Conservation (phyloP, 2,797 vertebrate species). For the Typhlichthys eigenmanni region DNA sequence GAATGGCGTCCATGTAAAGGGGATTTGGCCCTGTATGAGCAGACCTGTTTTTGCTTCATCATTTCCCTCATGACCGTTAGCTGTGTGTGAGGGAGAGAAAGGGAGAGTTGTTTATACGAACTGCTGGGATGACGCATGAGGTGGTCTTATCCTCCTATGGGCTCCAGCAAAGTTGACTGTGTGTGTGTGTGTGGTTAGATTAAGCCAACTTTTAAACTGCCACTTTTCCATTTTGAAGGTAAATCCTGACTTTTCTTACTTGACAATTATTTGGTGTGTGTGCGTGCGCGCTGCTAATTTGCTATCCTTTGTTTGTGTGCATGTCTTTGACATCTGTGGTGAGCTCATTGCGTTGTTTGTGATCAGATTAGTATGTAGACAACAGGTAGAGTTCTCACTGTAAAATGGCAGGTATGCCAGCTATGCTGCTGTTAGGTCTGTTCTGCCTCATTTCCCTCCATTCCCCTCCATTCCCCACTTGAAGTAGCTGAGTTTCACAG, state of each 20-base stretch:
- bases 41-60: slow-evolving; percentile 26
- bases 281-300: too few species aligned
- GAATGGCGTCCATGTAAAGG: background rate
- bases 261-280: too few species aligned
- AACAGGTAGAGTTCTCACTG: slow-evolving; percentile 22
- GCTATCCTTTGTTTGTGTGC: slow-evolving; percentile 17
- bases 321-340: background rate
- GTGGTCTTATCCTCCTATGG: slow-evolving; percentile 39
- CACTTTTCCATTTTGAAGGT: slow-evolving; percentile 15
- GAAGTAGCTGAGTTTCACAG: too few species aligned
- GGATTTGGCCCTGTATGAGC: slow-evolving; percentile 22
- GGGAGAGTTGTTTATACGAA: slow-evolving; percentile 33
- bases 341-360: too few species aligned
- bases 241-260: slow-evolving; percentile 9
- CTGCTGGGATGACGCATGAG: slow-evolving; percentile 28
- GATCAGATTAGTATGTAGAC: too few species aligned
- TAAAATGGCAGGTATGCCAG: slow-evolving; percentile 67
- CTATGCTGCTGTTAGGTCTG: slow-evolving; percentile 64
- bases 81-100: slow-evolving; percentile 7
- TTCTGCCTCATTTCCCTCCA: slow-evolving; percentile 10
- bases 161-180: slow-evolving; percentile 28
- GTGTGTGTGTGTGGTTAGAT: slow-evolving; percentile 23
- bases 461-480: slow-evolving; percentile 10
- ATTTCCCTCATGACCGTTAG: slow-evolving; percentile 32
- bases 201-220: slow-evolving; percentile 33